Percentiles rank a stretch among this genome's conserved stretches.
Conservation (phyloP, 2,888 invertebrate genomes). For the Acronicta leporina region DNA sequence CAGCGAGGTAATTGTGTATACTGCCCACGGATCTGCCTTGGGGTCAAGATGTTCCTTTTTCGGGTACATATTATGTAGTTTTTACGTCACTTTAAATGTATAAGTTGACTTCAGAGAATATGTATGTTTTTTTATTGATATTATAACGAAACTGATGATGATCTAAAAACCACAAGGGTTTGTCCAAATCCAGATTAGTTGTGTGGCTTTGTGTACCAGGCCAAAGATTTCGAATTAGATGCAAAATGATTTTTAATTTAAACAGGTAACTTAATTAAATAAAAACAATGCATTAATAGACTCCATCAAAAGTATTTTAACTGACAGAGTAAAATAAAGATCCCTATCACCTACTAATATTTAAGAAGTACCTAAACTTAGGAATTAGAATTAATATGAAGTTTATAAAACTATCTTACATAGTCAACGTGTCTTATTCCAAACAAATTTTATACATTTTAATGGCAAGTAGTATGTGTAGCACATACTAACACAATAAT, state of each 20-base stretch:
- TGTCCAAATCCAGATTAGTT: too few species aligned
- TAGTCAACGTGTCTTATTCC: too few species aligned
- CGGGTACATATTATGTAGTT: conserved; percentile 23
- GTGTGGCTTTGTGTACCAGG: background rate
- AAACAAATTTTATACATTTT: conserved; percentile 18
- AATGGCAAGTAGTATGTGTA: conserved; percentile 5
- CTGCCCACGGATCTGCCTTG: conserved; percentile 24
- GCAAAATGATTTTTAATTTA: too few species aligned
- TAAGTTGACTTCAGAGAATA: conserved; percentile 17
- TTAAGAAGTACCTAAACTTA: background rate
- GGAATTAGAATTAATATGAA: background rate
- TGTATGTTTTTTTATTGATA: too few species aligned
- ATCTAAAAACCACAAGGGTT: too few species aligned
- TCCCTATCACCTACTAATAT: too few species aligned
- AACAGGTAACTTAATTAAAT: too few species aligned
- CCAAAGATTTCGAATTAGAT: too few species aligned
- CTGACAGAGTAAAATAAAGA: too few species aligned
- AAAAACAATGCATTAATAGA: too few species aligned
- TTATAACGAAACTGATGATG: too few species aligned
- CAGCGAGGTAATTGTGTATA: conserved; percentile 37
- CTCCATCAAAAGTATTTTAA: too few species aligned
- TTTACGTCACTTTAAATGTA: conserved; percentile 31
- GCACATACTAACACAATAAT: conserved; percentile 39
- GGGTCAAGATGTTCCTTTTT: conserved; percentile 35
- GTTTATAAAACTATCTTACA: background rate